Conservation (phyloP, 2,113 vertebrate species). For the Spilogale gracilis region DNA sequence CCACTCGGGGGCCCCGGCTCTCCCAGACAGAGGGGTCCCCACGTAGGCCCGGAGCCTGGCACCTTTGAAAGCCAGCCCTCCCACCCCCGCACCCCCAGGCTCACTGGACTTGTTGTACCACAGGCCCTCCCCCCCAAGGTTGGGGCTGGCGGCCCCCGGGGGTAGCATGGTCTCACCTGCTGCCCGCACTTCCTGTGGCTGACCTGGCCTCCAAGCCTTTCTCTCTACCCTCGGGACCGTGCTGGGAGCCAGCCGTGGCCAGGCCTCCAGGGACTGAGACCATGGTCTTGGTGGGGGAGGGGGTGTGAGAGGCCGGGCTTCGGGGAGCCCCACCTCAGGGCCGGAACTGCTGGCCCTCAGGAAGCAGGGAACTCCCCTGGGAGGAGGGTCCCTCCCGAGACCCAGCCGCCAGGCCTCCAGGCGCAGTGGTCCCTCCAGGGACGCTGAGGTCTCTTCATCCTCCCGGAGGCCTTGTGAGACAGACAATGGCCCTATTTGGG, state of each 20-base stretch:
- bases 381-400: background rate
- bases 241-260: accelerated
- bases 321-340: slow-evolving; percentile 63
- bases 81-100: too few relatives aligned
- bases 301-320: slow-evolving; percentile 24
- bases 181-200: accelerated
- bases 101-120: accelerated
- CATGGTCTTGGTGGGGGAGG: background rate
- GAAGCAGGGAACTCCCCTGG: background rate
- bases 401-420: accelerated
- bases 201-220: background rate
- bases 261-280: background rate
- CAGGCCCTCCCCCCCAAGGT: too few relatives aligned
- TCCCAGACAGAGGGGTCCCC: background rate
- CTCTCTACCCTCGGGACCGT: background rate
- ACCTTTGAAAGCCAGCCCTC: accelerated
- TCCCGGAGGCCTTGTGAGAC: background rate
- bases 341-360: slow-evolving; percentile 22
- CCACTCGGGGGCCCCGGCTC: background rate
- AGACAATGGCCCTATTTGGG: accelerated
- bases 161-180: slow-evolving; percentile 62
- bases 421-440: background rate
- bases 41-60: accelerated
- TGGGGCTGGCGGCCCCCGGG: too few relatives aligned
- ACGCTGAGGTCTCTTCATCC: background rate